phyloP scores from a whole-genome alignment of 2,113 vertebrate genomes.

The Lophochroa leadbeateri region DNA sequence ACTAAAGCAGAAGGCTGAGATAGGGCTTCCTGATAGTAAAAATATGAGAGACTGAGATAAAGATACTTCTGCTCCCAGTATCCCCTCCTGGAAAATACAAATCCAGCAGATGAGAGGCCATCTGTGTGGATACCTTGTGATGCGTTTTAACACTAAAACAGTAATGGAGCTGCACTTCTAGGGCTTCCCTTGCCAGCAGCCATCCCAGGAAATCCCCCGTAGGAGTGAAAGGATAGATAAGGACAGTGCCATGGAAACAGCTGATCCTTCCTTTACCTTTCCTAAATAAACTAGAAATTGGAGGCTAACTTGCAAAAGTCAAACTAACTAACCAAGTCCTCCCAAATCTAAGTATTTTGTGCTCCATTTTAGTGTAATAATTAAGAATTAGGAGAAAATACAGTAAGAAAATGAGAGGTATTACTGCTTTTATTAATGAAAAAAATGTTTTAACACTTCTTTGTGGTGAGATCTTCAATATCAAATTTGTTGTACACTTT shows the following conservation, averaged over 20 bases:
- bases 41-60: constrained; percentile 44
- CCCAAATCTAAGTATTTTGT: background rate
- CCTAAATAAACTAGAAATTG: background rate
- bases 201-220: constrained; percentile 55
- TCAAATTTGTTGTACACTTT: background rate
- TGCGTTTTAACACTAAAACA: constrained; percentile 49
- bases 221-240: constrained; percentile 58
- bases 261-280: constrained; percentile 10
- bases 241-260: constrained; percentile 48
- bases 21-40: constrained; percentile 51
- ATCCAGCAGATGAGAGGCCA: constrained; percentile 65
- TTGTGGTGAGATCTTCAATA: background rate
- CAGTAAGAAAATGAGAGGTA: background rate
- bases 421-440: background rate
- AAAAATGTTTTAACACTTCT: background rate
- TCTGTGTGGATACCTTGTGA: constrained; percentile 66
- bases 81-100: constrained; percentile 55
- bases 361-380: background rate
- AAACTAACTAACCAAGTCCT: background rate
- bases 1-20: constrained; percentile 53
- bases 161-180: constrained; percentile 49
- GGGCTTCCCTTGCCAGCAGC: constrained; percentile 56
- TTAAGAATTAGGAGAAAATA: background rate
- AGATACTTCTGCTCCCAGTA: constrained; percentile 48
- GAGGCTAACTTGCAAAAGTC: background rate